These are phyloP conservation scores for Sebastes vulpes DNA, from an alignment of 2,797 vertebrate genomes.

Conservation along the genomic window DNA sequence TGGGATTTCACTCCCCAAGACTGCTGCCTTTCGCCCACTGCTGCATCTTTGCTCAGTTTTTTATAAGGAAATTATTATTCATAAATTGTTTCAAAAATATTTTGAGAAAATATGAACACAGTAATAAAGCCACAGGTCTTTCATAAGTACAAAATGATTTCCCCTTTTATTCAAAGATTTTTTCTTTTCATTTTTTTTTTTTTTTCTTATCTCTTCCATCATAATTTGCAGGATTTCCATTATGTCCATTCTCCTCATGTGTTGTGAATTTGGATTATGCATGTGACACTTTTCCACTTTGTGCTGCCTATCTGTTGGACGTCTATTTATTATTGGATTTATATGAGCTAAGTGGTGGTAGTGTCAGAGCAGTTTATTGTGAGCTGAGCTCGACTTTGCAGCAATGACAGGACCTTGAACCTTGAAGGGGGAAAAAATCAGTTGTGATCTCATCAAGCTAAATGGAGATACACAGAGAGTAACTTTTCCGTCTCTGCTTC, in stretches of 20 bases:
- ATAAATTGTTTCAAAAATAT: neutral
- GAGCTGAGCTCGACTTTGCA: neutral
- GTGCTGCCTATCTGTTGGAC: neutral
- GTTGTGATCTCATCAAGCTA: slow-evolving; percentile 10
- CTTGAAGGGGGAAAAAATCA: neutral
- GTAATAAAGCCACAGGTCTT: neutral
- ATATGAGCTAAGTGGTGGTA: neutral
- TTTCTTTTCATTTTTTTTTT: neutral
- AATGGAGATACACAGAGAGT: slow-evolving; percentile 1
- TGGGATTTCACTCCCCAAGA: neutral
- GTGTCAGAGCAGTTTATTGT: slow-evolving; percentile 4
- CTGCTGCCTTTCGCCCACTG: neutral
- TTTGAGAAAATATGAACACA: neutral
- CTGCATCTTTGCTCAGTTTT: neutral
- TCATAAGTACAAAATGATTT: neutral
- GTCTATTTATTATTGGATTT: neutral
- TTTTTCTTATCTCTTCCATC: neutral
- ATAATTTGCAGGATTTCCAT: neutral
- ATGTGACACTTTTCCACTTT: neutral
- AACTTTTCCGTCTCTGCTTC: slow-evolving; percentile 24
- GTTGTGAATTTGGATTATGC: slow-evolving; percentile 6
- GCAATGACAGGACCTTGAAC: slow-evolving; percentile 2
- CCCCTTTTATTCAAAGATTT: neutral
- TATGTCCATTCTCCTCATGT: neutral
- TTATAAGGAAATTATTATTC: neutral